Percentiles rank a stretch among this genome's conserved stretches.
These are phyloP conservation scores for Himalopsyche anomala DNA, from an alignment of 2,888 invertebrate species.

Conservation along the genomic window DNA sequence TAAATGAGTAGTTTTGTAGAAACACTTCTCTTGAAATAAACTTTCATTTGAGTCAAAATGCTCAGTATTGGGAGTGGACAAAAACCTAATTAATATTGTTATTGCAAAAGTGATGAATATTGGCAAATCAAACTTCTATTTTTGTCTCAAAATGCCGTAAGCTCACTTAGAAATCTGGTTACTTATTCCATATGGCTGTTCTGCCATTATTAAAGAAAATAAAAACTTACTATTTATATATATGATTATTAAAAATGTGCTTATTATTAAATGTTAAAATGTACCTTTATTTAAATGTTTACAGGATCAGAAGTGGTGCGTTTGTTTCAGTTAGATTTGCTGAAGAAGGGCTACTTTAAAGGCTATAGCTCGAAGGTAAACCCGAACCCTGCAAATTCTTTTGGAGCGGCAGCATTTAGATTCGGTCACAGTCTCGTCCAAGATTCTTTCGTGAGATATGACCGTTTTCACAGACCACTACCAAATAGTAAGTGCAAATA, in stretches of 20 bases:
- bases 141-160: too few species aligned
- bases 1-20: too few species aligned
- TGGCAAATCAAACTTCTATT: too few species aligned
- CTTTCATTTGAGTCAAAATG: too few species aligned
- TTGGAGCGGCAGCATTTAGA: constrained; percentile 89
- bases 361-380: constrained; percentile 84
- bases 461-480: constrained; percentile 82
- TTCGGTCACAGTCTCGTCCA: constrained; percentile 93
- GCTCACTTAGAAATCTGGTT: too few species aligned
- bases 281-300: constrained; percentile 46
- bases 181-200: too few species aligned
- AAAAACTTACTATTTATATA: too few species aligned
- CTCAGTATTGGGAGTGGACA: too few species aligned
- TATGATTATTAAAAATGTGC: not conserved
- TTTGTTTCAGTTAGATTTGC: constrained; percentile 84
- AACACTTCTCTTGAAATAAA: too few species aligned
- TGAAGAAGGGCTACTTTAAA: constrained; percentile 82
- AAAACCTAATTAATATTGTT: too few species aligned
- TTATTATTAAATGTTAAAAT: not conserved
- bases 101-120: too few species aligned
- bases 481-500: constrained; percentile 80
- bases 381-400: constrained; percentile 86
- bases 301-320: constrained; percentile 84
- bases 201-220: too few species aligned
- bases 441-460: constrained; percentile 84